phyloP scores from a whole-genome alignment of 2,888 invertebrate species.

The Punctoribates punctum region DNA sequence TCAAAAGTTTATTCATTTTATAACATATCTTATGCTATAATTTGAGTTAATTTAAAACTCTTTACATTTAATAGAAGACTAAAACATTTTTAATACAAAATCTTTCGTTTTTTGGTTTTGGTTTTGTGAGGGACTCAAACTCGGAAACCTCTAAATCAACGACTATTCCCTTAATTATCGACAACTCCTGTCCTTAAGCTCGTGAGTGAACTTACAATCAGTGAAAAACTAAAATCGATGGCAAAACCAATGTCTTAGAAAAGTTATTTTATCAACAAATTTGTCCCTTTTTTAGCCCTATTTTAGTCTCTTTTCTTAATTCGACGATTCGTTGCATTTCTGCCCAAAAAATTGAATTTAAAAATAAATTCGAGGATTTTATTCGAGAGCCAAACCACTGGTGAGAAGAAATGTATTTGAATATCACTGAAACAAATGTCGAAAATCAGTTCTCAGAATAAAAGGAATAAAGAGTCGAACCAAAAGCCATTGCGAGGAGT shows the following conservation, averaged over 20 bases:
- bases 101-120: too few species aligned
- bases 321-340: neutral
- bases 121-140: too few species aligned
- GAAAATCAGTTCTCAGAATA: neutral
- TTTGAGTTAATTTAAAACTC: too few species aligned
- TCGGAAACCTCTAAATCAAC: too few species aligned
- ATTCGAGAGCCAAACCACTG: constrained; percentile 44
- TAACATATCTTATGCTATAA: neutral
- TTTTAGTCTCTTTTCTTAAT: neutral
- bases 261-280: too few species aligned
- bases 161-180: too few species aligned
- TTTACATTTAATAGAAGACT: neutral
- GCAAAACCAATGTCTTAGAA: too few species aligned
- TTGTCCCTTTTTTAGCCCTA: neutral
- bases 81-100: neutral
- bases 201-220: too few species aligned
- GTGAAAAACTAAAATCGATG: too few species aligned
- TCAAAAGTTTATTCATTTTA: neutral
- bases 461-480: neutral
- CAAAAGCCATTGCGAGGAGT: constrained; percentile 29
- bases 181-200: too few species aligned
- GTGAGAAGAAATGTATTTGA: constrained; percentile 41
- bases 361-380: constrained; percentile 34
- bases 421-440: constrained; percentile 36
- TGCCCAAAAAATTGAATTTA: constrained; percentile 26